Evolutionary conservation across 2,113 vertebrate genomes (phyloP), one percentile per base, ranked within the genome.

Genomic region (Beaufortia kweichowensis): DNA sequence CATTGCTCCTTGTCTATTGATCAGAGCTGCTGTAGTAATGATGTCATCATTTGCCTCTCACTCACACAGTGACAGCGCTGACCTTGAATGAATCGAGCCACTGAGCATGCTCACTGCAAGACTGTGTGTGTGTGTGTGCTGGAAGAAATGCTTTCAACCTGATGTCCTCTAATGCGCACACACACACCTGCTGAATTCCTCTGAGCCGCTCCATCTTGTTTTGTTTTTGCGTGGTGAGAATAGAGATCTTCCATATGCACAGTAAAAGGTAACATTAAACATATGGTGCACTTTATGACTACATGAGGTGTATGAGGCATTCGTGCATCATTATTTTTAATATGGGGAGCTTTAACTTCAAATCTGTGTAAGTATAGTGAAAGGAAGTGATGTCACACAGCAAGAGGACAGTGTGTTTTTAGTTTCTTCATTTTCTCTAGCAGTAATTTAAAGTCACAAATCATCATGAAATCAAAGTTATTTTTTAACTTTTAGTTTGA

Each of bases 41-140:
- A 86, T 94, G 92, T 93, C 82, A 94, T 91, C 85, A 84, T n/a
- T 87, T 86, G 82, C 84, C 80, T 59, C 81, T 59, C 57, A 41
- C 56, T 46, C 61, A 63, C 56, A 24, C 39, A 50, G 19, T 55
- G 69, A 76, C 83, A 81, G 31, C 12, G 0, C 2, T 90, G 91
- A 94, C 93, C 90, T 94, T 94, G 90, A 90, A 86, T 89, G 79
- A 46, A 80, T 81, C 84, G 50, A 31, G 77, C 24, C 48, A 64
- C 50, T 15, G 74, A 56, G 28, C 35, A 53, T 57, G 55, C 57
- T 80, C 74, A 29, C 67, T 39, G n/a, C 43, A 9, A 39, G 79
- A 82, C 82, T 84, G 69, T 86, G 61, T 81, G 31, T 69, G 46
- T 48, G 61, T 66, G 55, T 39, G 65, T 41, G 28, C 65, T 73